Base-by-base conservation (phyloP, 2,888 invertebrate genomes). In the Hermaeophaga mercurialis region DNA sequence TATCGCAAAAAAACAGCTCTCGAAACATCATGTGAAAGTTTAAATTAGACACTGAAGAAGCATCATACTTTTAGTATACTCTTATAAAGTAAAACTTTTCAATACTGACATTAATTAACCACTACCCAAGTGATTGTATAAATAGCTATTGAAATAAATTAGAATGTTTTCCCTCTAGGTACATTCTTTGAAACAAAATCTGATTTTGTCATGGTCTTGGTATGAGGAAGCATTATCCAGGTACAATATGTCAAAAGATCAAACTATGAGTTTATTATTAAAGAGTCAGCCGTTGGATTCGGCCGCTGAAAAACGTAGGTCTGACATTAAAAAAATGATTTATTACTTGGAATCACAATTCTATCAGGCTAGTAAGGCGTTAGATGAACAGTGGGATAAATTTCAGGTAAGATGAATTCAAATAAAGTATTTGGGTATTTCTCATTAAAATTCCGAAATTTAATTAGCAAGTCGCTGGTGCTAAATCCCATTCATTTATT, bases 311-410 rank as follows among this genome's bases (percentile, higher is more conserved):
- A 84, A 87, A 58, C 84, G 88, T 47, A 79, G 91, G 48, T 80
- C 84, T 0, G 86, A 87, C 7, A 82, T 94, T 3, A 84, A 87
- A 67, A 85, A 86, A 49, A 80, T 86, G 22, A 79, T 86, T 1
- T 86, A 87, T 66, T 88, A 90, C 66, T 84, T 92, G 19, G 87
- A 91, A 62, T 87, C 85, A 0, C 91, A 92, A 67, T 70, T 94
- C 4, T 81, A 83, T 1, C 87, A 90, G 70, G 86, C 89, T 0
- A 85, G 87, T 60, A 83, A 84, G 56, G 84, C 85, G 1, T 79
- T 94, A 1, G 91, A 93, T 70, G 81, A 85, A 46, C 87, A 90
- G 65, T 93, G 92, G 92, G 84, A 85, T 19, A 84, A 83, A 56
- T 83, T 81, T 67, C 83, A 84, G 68, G 58, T 59, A 33, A 43